Evolutionary conservation across 2,113 vertebrate genomes (phyloP).

Genomic region (Eulemur macaco): DNA sequence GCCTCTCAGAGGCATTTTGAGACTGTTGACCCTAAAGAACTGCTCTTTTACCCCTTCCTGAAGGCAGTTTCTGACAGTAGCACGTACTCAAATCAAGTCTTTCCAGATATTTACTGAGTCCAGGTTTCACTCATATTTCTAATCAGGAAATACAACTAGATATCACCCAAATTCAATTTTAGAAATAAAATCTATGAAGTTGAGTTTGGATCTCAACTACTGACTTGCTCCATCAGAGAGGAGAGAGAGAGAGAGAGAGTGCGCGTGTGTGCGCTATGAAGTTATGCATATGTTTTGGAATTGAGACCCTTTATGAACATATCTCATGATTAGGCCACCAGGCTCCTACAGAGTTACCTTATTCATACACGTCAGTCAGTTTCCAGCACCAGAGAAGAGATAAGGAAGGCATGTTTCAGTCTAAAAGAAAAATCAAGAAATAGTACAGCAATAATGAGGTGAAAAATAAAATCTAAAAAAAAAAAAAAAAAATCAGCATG

Average conservation of each 20-base stretch:
- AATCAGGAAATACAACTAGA: background rate
- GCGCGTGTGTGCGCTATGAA: background rate
- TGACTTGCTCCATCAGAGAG: background rate
- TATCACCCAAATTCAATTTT: background rate
- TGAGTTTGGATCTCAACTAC: background rate
- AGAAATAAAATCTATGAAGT: background rate
- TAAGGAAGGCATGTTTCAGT: conserved; percentile 27
- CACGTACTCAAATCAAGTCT: background rate
- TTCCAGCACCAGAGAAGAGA: conserved; percentile 32
- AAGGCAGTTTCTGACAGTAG: background rate
- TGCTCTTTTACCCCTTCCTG: conserved; percentile 28
- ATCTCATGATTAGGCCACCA: background rate
- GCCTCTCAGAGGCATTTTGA: conserved; percentile 18
- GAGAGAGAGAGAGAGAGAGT: background rate
- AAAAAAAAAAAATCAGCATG: conserved; percentile 75
- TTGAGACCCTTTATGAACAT: background rate
- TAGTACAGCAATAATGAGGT: conserved; percentile 43
- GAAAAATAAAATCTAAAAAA: conserved; percentile 52
- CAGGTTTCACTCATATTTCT: conserved; percentile 6
- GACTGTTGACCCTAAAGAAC: background rate
- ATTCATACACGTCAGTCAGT: background rate
- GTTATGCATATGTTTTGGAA: background rate
- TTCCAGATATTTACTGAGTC: conserved; percentile 22
- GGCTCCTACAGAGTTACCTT: background rate
- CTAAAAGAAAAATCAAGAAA: conserved; percentile 24